phyloP scores from a whole-genome alignment of 2,113 vertebrate species.

The Conger conger region DNA sequence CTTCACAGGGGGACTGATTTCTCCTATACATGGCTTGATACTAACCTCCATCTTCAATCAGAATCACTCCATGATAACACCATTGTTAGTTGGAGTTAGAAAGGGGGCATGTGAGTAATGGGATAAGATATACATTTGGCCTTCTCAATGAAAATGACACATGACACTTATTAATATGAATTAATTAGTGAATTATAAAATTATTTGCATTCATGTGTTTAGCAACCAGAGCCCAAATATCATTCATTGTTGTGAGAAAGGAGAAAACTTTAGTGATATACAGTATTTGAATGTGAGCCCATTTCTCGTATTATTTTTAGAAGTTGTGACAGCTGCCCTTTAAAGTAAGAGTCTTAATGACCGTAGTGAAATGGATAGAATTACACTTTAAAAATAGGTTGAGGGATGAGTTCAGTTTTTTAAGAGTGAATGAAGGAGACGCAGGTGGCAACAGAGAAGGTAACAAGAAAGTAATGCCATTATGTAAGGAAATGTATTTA shows the following conservation, averaged over 20 bases:
- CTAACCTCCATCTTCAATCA: not conserved
- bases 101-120: too few relatives aligned
- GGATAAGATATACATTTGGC: too few relatives aligned
- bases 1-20: not conserved
- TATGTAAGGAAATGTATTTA: not conserved
- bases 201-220: too few relatives aligned
- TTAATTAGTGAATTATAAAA: too few relatives aligned
- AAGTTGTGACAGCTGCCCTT: constrained; percentile 8
- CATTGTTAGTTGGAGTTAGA: too few relatives aligned
- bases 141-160: too few relatives aligned
- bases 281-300: not conserved
- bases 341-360: not conserved
- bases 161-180: too few relatives aligned
- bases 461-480: not conserved
- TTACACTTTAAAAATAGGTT: not conserved
- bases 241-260: not conserved
- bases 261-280: not conserved
- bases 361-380: not conserved
- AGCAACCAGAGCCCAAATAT: too few relatives aligned
- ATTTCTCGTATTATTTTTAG: not conserved
- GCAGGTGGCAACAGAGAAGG: not conserved
- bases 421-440: not conserved
- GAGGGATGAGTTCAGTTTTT: not conserved
- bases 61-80: not conserved
- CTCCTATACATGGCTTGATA: not conserved